These are phyloP conservation scores for Ceratotherium simum DNA, from an alignment of 2,113 vertebrate genomes.

Conservation along the genomic window DNA sequence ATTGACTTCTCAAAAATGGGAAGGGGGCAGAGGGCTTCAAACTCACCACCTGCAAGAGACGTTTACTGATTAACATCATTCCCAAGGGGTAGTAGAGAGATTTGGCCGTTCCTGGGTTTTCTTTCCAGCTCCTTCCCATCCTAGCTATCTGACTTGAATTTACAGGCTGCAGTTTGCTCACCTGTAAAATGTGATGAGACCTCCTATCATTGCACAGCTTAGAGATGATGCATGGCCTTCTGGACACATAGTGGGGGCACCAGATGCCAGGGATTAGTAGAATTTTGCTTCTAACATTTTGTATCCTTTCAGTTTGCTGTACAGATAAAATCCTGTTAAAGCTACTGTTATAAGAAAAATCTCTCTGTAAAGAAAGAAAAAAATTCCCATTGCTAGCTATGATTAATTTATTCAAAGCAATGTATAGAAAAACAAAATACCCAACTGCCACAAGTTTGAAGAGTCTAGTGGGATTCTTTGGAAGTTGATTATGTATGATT, in stretches of 20 bases:
- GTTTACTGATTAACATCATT: neutral
- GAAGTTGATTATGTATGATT: neutral
- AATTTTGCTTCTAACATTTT: neutral
- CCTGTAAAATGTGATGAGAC: neutral
- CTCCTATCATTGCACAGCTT: fast-evolving
- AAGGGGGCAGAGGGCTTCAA: fast-evolving
- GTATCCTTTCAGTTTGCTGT: neutral
- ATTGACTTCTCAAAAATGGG: neutral
- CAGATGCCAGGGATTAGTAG: neutral
- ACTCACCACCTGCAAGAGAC: neutral
- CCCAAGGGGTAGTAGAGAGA: neutral
- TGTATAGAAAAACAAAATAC: neutral
- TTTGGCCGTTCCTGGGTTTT: neutral
- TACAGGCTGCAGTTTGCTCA: neutral
- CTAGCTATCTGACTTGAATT: neutral
- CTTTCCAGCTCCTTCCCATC: neutral
- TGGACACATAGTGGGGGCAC: neutral
- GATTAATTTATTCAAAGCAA: neutral
- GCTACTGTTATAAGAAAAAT: neutral
- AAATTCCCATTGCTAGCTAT: neutral
- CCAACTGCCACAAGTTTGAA: neutral
- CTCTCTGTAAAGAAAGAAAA: neutral
- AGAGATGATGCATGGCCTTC: neutral
- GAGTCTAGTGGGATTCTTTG: neutral
- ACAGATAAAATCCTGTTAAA: neutral